phyloP scores from a whole-genome alignment of 2,888 invertebrate species.

The Tillus elongatus region DNA sequence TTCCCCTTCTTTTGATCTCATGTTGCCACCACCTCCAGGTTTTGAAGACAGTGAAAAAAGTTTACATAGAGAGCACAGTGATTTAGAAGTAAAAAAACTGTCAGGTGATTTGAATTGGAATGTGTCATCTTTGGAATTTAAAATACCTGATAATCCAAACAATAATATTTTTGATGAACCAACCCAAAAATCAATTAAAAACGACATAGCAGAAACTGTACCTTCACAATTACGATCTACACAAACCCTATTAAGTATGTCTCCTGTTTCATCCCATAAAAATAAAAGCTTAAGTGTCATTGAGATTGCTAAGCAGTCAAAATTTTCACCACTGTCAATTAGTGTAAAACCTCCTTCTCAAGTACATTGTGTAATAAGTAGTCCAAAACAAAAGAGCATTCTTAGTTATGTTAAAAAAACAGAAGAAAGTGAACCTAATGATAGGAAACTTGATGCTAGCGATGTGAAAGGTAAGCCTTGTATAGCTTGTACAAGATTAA shows the following conservation, averaged over 20 bases:
- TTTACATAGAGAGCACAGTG: no score
- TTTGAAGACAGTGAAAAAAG: slow-evolving; percentile 19
- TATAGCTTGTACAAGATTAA: slow-evolving; percentile 32
- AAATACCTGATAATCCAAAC: no score
- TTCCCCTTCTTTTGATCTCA: slow-evolving; percentile 13
- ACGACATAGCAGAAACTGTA: no score
- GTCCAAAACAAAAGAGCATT: slow-evolving; percentile 36
- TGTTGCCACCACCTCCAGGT: slow-evolving; percentile 25
- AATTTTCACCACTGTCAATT: slow-evolving; percentile 27
- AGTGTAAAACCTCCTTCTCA: slow-evolving; percentile 19
- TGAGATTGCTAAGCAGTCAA: slow-evolving; percentile 22
- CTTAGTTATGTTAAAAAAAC: slow-evolving; percentile 27
- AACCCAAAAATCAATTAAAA: no score
- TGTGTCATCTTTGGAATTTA: no score
- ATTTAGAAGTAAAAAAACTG: background rate
- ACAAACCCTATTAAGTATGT: slow-evolving; percentile 10
- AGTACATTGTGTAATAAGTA: slow-evolving; percentile 23
- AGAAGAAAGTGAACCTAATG: background rate
- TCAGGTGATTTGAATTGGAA: no score
- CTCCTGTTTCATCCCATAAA: slow-evolving; percentile 11
- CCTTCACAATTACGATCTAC: background rate
- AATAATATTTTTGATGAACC: slow-evolving; percentile 4
- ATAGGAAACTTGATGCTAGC: slow-evolving; percentile 5
- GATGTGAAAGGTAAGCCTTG: slow-evolving; percentile 26
- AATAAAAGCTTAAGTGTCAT: slow-evolving; percentile 20